phyloP scores from a whole-genome alignment of 2,888 invertebrate genomes.

The Tuta absoluta region DNA sequence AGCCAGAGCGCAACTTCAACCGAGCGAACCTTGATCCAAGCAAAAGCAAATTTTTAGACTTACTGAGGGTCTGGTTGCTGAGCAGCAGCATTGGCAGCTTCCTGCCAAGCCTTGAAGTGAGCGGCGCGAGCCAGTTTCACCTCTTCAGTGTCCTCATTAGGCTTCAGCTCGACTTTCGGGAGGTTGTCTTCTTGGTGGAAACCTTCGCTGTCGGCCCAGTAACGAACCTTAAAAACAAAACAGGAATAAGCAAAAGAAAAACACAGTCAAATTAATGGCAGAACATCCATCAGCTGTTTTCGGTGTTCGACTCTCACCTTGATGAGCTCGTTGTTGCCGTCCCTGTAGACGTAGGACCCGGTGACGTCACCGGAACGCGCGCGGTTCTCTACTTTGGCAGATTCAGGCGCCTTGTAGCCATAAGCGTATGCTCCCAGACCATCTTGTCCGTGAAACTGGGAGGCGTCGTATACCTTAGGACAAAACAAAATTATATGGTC shows the following conservation, averaged over 20 bases:
- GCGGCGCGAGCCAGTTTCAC: slow-evolving; percentile 86
- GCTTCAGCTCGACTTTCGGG: slow-evolving; percentile 82
- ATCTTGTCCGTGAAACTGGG: slow-evolving; percentile 87
- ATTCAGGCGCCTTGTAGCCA: slow-evolving; percentile 87
- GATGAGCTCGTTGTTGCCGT: slow-evolving; percentile 78
- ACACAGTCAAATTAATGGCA: too few species aligned
- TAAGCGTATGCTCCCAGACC: slow-evolving; percentile 86
- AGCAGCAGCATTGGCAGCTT: slow-evolving; percentile 77
- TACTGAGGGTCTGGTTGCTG: slow-evolving; percentile 47
- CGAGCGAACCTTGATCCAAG: too few species aligned
- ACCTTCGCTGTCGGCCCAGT: slow-evolving; percentile 88
- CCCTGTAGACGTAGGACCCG: slow-evolving; percentile 87
- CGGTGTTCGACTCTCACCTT: slow-evolving; percentile 65
- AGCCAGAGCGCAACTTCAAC: too few species aligned
- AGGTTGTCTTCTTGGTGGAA: slow-evolving; percentile 90
- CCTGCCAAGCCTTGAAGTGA: slow-evolving; percentile 85
- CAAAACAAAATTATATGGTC: not conserved
- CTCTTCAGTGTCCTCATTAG: slow-evolving; percentile 85
- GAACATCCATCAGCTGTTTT: too few species aligned
- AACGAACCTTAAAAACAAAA: slow-evolving; percentile 76
- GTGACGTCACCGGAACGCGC: slow-evolving; percentile 84
- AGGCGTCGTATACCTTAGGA: slow-evolving; percentile 82
- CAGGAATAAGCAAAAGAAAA: too few species aligned
- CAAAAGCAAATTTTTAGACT: too few species aligned
- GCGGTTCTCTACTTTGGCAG: slow-evolving; percentile 87